phyloP scores from a whole-genome alignment of 37 sponge, comb jelly and placozoan genomes.

The Ianthella basta region DNA sequence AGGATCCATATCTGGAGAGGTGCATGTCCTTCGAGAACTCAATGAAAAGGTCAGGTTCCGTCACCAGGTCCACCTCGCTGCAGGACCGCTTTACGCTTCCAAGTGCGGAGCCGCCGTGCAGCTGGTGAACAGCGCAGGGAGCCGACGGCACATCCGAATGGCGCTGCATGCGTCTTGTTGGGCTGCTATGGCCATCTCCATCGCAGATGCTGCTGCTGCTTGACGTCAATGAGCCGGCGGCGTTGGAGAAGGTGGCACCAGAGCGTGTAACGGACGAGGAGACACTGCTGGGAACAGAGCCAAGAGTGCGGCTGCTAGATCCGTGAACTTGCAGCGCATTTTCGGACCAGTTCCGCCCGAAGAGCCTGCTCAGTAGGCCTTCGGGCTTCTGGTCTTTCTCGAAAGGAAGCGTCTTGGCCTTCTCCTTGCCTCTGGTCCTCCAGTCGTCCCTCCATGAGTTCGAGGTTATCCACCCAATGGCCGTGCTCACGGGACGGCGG shows the following conservation, averaged over 20 bases:
- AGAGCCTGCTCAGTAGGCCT: background rate
- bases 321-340: background rate
- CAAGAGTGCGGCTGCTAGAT: background rate
- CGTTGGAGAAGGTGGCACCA: background rate
- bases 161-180: background rate
- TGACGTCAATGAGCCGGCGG: background rate
- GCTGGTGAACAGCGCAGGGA: too few relatives aligned
- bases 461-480: constrained; percentile 16
- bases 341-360: background rate
- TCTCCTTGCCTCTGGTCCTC: background rate
- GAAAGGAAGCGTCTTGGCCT: background rate
- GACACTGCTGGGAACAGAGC: background rate
- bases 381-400: background rate
- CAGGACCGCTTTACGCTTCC: background rate
- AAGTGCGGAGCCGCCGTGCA: too few relatives aligned
- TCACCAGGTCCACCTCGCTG: background rate
- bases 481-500: constrained; percentile 6
- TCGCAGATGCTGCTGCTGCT: background rate
- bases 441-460: background rate
- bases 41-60: background rate
- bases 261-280: background rate
- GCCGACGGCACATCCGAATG: background rate
- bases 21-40: background rate
- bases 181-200: background rate
- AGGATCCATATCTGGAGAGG: background rate